Conservation (phyloP, 2,113 vertebrate genomes). For the Hystrix brachyura region DNA sequence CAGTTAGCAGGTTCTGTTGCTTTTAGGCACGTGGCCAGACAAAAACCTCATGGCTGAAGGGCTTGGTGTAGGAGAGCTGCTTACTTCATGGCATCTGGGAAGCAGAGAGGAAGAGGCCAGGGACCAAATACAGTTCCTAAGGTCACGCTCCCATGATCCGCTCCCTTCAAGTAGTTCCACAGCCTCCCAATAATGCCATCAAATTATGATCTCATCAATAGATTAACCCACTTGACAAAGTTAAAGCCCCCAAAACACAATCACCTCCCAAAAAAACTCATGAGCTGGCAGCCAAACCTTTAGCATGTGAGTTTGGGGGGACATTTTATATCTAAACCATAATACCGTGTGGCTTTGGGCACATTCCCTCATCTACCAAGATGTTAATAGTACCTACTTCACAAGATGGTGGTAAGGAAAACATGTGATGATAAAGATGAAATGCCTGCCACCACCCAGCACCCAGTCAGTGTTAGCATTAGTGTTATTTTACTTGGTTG, state of each 20-base stretch:
- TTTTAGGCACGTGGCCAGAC: background rate
- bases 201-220: background rate
- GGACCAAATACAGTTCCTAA: background rate
- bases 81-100: background rate
- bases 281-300: background rate
- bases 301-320: background rate
- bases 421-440: background rate
- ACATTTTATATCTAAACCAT: background rate
- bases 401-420: background rate
- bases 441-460: background rate
- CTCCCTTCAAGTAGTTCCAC: background rate
- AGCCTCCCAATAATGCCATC: background rate
- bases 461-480: background rate
- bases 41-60: background rate
- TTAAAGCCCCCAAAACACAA: background rate
- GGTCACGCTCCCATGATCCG: background rate
- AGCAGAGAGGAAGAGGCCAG: background rate
- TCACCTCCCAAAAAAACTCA: background rate
- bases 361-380: background rate
- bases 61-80: background rate
- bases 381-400: background rate
- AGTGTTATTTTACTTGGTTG: background rate
- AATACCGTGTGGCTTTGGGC: background rate
- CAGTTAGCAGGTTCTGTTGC: background rate
- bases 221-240: background rate